Percentiles rank a stretch among this genome's conserved stretches.
Evolutionary conservation across 2,888 invertebrate genomes (phyloP).

Genomic region (Athalia cordata): DNA sequence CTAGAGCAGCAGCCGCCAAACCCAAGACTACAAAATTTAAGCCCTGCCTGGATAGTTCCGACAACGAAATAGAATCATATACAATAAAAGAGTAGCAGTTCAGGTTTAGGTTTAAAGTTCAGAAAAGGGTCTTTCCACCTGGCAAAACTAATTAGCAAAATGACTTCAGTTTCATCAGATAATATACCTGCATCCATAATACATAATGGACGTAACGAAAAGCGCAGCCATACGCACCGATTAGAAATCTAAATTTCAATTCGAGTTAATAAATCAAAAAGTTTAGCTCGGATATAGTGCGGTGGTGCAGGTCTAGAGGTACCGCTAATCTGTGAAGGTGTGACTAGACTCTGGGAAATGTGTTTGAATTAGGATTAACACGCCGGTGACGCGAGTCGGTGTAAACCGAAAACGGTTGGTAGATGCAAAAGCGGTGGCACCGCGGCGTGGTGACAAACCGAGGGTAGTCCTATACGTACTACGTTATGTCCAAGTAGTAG

Average conservation of each 20-base stretch:
- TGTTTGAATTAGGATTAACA: slow-evolving; percentile 67
- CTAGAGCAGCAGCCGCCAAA: neutral
- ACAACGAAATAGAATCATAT: too few relatives aligned
- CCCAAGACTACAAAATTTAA: neutral
- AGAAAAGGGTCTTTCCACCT: too few relatives aligned
- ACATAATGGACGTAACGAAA: too few relatives aligned
- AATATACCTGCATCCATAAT: too few relatives aligned
- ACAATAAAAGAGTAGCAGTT: too few relatives aligned
- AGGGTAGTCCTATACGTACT: slow-evolving; percentile 11
- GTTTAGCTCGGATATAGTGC: neutral
- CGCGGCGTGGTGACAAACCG: slow-evolving; percentile 45
- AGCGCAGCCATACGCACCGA: too few relatives aligned
- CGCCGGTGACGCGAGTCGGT: slow-evolving; percentile 56
- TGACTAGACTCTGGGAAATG: slow-evolving; percentile 63
- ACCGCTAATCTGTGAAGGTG: slow-evolving; percentile 57
- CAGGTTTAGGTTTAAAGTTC: too few relatives aligned
- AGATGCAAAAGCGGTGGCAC: too few relatives aligned
- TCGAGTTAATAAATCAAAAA: neutral
- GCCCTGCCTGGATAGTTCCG: too few relatives aligned
- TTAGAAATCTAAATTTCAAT: too few relatives aligned
- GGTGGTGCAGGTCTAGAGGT: neutral
- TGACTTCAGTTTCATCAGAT: neutral
- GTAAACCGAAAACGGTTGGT: slow-evolving; percentile 26
- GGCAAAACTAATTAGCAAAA: neutral
- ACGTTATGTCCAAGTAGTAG: slow-evolving; percentile 20